Base-by-base conservation (phyloP, 2,888 invertebrate species). In the Drosophila vallismaia region DNA sequence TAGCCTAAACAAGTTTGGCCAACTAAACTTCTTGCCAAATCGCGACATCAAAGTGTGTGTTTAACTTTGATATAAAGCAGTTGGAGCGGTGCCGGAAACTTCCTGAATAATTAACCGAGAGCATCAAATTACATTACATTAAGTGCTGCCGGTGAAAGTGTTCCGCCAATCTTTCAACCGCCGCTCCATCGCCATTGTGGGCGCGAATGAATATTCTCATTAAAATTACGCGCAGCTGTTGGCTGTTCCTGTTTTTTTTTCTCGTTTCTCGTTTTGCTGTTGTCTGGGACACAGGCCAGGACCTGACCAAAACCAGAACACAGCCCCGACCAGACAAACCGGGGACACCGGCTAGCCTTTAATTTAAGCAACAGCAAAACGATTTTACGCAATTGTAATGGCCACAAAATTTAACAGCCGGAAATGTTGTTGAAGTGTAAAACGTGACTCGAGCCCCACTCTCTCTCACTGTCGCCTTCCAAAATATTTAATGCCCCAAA, bases 41-140 rank as follows among this genome's bases (percentile, higher is more conserved):
- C 45, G 44, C 10, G 57, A 69, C 74, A 58, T 66, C 64, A 66
- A 66, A 66, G 64, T 28, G 63, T 42, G 52, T 19, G 36, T 36
- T 63, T 51, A 63, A 63, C 60, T 19, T 19, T 63, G 64, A 62
- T 46, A 63, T 38, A 52, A 60, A 60, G 36, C 51, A 60, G 38
- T 45, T 19, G n/a, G 14, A 6, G 26, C 24, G 45, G 24, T 38
- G 31, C 12, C 46, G 26, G 33, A 52, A 77, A 79, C 74, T 80
- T 50, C 48, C 67, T 78, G 83, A 76, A 81, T 81, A 81, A 81
- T 81, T 81, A 81, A 83, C 83, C 78, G 59, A 78, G 49, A 78
- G 78, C 75, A 80, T 82, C 71, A 83, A 81, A 81, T 83, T 72
- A 83, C 77, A 80, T 81, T 83, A 81, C 68, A 81, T 81, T 81